Evolutionary conservation across 2,113 vertebrate species (phyloP).

Genomic region (Halcyon malimbica): DNA sequence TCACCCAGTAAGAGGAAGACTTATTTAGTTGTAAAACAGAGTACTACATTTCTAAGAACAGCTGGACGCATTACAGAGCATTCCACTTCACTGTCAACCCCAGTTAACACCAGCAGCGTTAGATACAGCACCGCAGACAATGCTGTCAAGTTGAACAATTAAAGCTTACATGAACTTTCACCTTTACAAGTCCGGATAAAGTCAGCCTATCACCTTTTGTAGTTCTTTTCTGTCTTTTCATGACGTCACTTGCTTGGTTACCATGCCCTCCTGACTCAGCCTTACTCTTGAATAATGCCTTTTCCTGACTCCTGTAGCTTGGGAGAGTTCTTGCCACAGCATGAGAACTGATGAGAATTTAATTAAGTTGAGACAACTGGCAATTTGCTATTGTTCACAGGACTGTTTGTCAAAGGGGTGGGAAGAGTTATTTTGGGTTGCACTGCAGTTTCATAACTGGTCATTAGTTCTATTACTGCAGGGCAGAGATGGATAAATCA

Average conservation of each 20-base stretch:
- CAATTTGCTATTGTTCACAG: slow-evolving; percentile 54
- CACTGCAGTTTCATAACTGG: slow-evolving; percentile 56
- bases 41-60: not conserved
- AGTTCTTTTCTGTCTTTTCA: not conserved
- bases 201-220: not conserved
- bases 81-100: not conserved
- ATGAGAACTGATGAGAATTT: slow-evolving; percentile 34
- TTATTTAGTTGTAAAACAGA: not conserved
- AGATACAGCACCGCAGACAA: not conserved
- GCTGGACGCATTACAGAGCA: not conserved
- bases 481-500: not conserved
- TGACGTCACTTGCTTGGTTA: not conserved
- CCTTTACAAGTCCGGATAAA: slow-evolving; percentile 15
- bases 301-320: not conserved
- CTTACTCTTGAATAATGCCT: not conserved
- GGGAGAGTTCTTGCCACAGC: not conserved
- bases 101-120: not conserved
- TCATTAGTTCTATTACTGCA: slow-evolving; percentile 27
- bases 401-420: slow-evolving; percentile 20
- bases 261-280: not conserved
- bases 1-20: not conserved
- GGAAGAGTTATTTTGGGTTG: slow-evolving; percentile 67
- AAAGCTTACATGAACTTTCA: slow-evolving; percentile 38
- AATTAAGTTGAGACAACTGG: slow-evolving; percentile 16
- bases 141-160: slow-evolving; percentile 37